Evolutionary conservation across 2,888 invertebrate species (phyloP).

Genomic region (Hyles lineata): DNA sequence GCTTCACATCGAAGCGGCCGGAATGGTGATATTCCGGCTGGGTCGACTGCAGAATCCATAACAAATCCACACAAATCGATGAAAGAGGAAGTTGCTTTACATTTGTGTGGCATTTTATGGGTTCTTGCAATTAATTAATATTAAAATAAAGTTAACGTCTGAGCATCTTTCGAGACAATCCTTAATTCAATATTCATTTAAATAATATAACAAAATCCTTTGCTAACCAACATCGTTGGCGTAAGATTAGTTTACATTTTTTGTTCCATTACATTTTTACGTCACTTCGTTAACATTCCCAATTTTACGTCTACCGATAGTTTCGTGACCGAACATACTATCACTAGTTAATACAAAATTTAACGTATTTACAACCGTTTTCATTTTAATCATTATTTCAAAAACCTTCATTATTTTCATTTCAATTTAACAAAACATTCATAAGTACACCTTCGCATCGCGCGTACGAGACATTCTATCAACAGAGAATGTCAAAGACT

Average conservation of each 20-base stretch:
- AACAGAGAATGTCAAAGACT: constrained; percentile 70
- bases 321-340: constrained; percentile 78
- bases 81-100: constrained; percentile 82
- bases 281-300: constrained; percentile 60
- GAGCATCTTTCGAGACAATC: constrained; percentile 51
- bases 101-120: constrained; percentile 77
- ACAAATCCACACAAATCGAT: constrained; percentile 76
- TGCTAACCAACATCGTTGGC: constrained; percentile 62
- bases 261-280: constrained; percentile 59
- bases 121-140: constrained; percentile 56
- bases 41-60: constrained; percentile 62
- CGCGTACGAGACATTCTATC: constrained; percentile 80
- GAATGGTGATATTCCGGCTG: constrained; percentile 18
- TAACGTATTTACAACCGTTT: constrained; percentile 85
- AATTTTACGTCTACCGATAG: constrained; percentile 70
- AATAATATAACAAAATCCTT: constrained; percentile 52
- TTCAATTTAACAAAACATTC: constrained; percentile 78
- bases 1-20: constrained; percentile 14
- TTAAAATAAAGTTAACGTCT: constrained; percentile 35
- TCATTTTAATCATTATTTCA: constrained; percentile 73
- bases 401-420: constrained; percentile 42
- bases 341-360: constrained; percentile 84
- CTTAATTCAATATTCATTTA: constrained; percentile 43
- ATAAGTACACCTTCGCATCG: constrained; percentile 81
- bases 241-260: constrained; percentile 62